Base-by-base conservation (phyloP, 2,888 invertebrate genomes). In the Catotricha subobsoleta region DNA sequence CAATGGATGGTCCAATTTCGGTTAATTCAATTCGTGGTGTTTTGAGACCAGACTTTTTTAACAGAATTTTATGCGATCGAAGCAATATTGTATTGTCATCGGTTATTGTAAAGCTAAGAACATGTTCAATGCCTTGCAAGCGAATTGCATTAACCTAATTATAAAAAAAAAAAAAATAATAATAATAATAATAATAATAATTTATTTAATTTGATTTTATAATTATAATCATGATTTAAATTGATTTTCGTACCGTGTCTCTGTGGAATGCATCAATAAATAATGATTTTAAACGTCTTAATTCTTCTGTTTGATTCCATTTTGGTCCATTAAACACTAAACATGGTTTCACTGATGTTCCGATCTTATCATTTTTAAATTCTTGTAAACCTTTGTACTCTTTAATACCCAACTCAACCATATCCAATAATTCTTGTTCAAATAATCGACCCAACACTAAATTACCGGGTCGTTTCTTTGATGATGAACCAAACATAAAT, bases 401-500 rank as follows among this genome's bases (percentile, higher is more conserved):
- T 41, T 87, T 84, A 18, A 97, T 73, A 10, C 91, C 88, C 42
- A 98, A 71, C 64, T 99, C 98, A 43, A 90, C 73, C 92, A 98
- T 94, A 57, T 99, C 98, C 43, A 98, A 64, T 23, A 98, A 66
- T 43, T 81, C 80, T 53, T 81, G 75, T 60, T 98, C 87, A 61
- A 78, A 95, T 55, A 83, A 78, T 49, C 98, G 72, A 1, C 92
- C 94, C 41, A 95, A 57, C 23, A 94, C 67, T 34, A 97, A 61
- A 64, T 94, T 95, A 56, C 94, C 75, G 0, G 95, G 95, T 12
- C 94, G 69, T 58, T 98, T 98, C 62, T 98, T 98, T 39, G 80
- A 86, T 55, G 94, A 86, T 2, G 84, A 83, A 3, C 82, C 88
- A 56, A 94, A 81, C 47, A 84, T 73, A 62, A 98, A 98, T 21